These are phyloP conservation scores for Eufriesea mexicana DNA, from an alignment of 1,140 invertebrate genomes.

Conservation along the genomic window DNA sequence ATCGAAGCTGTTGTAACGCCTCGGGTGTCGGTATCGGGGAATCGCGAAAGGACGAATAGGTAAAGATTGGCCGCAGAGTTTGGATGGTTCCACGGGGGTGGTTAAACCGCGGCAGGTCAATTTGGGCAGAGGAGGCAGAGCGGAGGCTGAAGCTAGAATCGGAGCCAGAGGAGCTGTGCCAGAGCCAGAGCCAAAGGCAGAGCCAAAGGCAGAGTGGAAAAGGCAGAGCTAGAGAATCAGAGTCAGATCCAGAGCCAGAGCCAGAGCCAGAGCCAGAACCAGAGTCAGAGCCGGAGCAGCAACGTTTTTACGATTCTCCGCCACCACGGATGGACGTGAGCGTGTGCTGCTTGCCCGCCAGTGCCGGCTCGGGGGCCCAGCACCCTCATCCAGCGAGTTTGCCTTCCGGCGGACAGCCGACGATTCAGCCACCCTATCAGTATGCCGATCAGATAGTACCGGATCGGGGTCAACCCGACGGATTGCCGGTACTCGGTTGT, in stretches of 20 bases:
- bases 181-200: slow-evolving; percentile 45
- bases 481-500: slow-evolving; percentile 72
- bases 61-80: slow-evolving; percentile 43
- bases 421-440: slow-evolving; percentile 73
- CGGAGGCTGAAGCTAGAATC: slow-evolving; percentile 61
- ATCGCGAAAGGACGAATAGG: not conserved
- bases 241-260: not conserved
- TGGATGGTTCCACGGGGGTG: slow-evolving; percentile 78
- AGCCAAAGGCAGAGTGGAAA: too few species aligned
- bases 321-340: slow-evolving; percentile 81
- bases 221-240: too few species aligned
- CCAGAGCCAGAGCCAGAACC: slow-evolving; percentile 62
- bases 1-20: not conserved
- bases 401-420: slow-evolving; percentile 70
- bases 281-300: slow-evolving; percentile 69
- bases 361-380: slow-evolving; percentile 78
- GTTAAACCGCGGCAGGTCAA: slow-evolving; percentile 67
- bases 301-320: slow-evolving; percentile 79
- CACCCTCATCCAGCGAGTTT: slow-evolving; percentile 73
- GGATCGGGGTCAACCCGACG: slow-evolving; percentile 78
- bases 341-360: slow-evolving; percentile 78
- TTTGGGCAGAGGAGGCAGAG: slow-evolving; percentile 70
- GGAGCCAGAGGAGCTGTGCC: slow-evolving; percentile 59
- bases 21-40: not conserved
- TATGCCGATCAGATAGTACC: slow-evolving; percentile 81